Evolutionary conservation across 2,888 invertebrate genomes (phyloP), one percentile per base, ranked within the genome.

Genomic region (Pyrocoelia pectoralis): DNA sequence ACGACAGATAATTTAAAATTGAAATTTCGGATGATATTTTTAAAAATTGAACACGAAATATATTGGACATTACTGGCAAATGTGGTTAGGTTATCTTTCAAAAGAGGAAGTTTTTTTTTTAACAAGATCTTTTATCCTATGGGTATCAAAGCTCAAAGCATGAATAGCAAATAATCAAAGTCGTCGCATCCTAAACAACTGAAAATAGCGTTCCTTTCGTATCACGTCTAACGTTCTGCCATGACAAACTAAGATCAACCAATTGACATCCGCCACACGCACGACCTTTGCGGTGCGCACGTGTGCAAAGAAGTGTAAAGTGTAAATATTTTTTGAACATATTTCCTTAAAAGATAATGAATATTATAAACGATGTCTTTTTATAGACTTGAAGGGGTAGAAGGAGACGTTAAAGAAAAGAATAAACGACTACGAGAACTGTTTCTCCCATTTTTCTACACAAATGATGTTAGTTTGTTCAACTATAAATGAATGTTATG

Each of bases 91-190:
- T 24, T n/a, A n/a, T n/a, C n/a, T 40, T 40, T 52, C 15, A 38
- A 49, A 46, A 48, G 53, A 59, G 53, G 56, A 56, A 56, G 49
- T 49, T 52, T 50, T 43, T 51, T 58, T 58, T 50, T 38, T 61
- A 61, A 61, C 61, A 61, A 61, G 61, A 50, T 46, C 56, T 56
- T 56, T 55, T 56, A 50, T 56, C 46, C 48, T 52, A 53, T 51
- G 56, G n/a, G 55, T 52, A 56, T 29, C 52, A 57, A 56, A 57
- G 53, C 54, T 53, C 57, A 56, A 63, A 57, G 49, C 53, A 54
- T 57, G 62, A 63, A 63, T 63, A 58, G 49, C 49, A 63, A 63
- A 54, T 54, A 63, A 63, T 63, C 61, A 53, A 48, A 56, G 56
- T 56, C 49, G 60, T 29, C 41, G 55, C 60, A 61, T 61, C 50